Evolutionary conservation across 2,888 invertebrate genomes (phyloP).

Genomic region (Sesia bembeciformis): DNA sequence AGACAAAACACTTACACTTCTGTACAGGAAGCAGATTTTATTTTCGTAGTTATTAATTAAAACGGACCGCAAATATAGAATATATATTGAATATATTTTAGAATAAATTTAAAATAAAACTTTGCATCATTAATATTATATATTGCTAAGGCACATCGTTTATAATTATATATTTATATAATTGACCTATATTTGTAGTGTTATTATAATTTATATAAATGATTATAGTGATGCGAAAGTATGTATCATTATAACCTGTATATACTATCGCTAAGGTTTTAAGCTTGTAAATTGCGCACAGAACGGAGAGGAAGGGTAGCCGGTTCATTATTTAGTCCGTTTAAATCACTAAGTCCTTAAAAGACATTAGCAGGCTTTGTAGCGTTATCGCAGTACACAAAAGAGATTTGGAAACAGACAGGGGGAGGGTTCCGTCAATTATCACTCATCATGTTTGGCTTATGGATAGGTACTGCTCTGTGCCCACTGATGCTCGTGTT

Average conservation of each 20-base stretch:
- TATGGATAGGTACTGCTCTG: conserved; percentile 6
- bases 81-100: no score
- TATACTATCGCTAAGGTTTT: conserved; percentile 14
- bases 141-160: no score
- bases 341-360: conserved; percentile 75
- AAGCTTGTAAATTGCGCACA: conserved; percentile 54
- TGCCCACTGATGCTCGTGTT: conserved; percentile 14
- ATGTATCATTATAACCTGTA: background rate
- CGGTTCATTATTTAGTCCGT: conserved; percentile 72
- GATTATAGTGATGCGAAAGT: no score
- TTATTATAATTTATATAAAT: no score
- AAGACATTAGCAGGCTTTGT: conserved; percentile 73
- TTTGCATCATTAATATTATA: no score
- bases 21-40: no score
- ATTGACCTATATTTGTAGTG: no score
- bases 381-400: conserved; percentile 68
- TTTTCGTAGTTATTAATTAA: no score
- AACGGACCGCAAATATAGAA: no score
- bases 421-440: conserved; percentile 43
- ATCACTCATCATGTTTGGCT: conserved; percentile 43
- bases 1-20: no score
- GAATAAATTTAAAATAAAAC: no score
- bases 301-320: conserved; percentile 53
- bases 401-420: conserved; percentile 56
- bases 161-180: no score